Conservation (phyloP, 2,888 invertebrate genomes). For the Spodoptera littoralis region DNA sequence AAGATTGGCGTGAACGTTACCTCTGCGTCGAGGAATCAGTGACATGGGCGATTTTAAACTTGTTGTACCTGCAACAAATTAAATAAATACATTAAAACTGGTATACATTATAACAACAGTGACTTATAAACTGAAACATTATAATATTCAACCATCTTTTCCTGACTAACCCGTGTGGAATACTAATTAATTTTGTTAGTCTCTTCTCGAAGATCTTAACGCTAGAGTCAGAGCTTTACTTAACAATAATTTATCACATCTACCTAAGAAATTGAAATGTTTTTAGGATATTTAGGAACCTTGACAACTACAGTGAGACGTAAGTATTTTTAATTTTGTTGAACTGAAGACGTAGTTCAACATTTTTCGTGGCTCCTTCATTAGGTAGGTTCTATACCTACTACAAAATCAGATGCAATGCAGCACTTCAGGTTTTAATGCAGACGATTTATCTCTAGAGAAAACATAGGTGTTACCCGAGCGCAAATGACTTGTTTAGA, state of each 20-base stretch:
- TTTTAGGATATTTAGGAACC: not conserved
- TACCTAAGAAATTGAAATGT: not conserved
- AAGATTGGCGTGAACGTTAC: constrained; percentile 31
- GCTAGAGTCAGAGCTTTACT: constrained; percentile 5
- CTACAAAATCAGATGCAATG: no score
- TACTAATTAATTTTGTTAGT: constrained; percentile 19
- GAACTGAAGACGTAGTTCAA: no score
- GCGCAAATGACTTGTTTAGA: no score
- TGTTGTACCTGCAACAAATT: constrained; percentile 52
- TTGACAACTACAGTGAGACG: no score
- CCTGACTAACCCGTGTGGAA: constrained; percentile 42
- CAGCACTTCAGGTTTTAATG: no score
- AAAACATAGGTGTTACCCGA: no score
- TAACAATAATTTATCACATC: constrained; percentile 7
- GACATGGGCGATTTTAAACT: constrained; percentile 15
- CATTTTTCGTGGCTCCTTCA: no score
- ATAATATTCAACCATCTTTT: not conserved
- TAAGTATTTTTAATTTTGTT: no score
- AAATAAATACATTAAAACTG: constrained; percentile 17
- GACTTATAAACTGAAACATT: constrained; percentile 17
- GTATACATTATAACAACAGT: constrained; percentile 23
- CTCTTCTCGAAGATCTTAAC: constrained; percentile 2
- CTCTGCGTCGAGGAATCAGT: constrained; percentile 24
- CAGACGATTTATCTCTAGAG: no score
- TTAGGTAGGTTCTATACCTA: no score